Evolutionary conservation across 2,113 vertebrate species (phyloP).

Genomic region (Cacatua alba): DNA sequence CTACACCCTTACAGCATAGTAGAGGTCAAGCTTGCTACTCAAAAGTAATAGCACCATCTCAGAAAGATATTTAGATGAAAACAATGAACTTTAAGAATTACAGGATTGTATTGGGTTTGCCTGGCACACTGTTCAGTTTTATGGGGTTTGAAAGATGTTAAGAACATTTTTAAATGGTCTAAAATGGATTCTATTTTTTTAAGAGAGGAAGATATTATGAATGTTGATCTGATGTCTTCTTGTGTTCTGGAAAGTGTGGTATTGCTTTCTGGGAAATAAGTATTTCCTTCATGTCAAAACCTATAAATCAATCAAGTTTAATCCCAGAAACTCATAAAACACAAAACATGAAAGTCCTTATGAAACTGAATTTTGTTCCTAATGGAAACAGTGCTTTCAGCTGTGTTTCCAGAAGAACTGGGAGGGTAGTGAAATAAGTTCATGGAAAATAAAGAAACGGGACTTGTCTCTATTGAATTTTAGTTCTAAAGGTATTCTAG

Average conservation of each 20-base stretch:
- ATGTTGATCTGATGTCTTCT: neutral
- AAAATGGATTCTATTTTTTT: neutral
- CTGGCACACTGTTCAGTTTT: neutral
- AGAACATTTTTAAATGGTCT: neutral
- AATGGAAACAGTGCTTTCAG: neutral
- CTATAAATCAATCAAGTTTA: neutral
- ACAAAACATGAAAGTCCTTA: neutral
- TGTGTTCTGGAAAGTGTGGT: neutral
- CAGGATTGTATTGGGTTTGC: neutral
- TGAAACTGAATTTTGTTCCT: neutral
- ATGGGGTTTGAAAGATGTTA: neutral
- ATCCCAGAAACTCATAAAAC: neutral
- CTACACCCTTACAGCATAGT: neutral
- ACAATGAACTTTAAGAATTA: neutral
- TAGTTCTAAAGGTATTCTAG: neutral
- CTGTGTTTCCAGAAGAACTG: neutral
- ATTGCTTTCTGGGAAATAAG: neutral
- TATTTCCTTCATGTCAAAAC: neutral
- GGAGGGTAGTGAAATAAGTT: neutral
- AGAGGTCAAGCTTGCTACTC: neutral
- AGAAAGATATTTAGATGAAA: neutral
- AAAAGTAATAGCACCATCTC: neutral
- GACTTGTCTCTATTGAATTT: neutral
- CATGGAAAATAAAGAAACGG: neutral
- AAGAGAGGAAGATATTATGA: neutral